Evolutionary conservation across 2,888 invertebrate species (phyloP), one percentile per base, ranked within the genome.

Genomic region (Linyphia triangularis): DNA sequence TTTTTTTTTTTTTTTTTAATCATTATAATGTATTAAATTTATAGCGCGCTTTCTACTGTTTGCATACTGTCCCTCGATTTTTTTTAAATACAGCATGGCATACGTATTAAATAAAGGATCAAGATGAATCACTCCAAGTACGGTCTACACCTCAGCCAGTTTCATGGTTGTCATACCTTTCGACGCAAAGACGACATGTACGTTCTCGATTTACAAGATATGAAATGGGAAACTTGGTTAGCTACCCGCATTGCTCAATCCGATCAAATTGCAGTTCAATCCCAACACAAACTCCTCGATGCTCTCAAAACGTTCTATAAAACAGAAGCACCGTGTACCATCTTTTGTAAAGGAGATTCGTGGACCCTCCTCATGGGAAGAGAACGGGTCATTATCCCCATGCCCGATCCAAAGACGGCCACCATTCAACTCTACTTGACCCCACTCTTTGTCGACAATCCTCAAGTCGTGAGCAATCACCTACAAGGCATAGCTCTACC

Each of bases 111-210:
- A n/a, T n/a, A n/a, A n/a, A n/a, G n/a, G n/a, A n/a, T n/a, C n/a
- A n/a, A n/a, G n/a, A 73, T 73, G 73, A 73, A 73, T 30, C 28
- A 51, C 57, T 57, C 51, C 2, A 28, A 28, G 10, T 73, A 73
- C 22, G n/a, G 57, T 33, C 22, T 6, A 2, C 30, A 22, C 6
- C 24, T 22, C n/a, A 65, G 65, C n/a, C 65, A 13, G 10, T 65
- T 65, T 65, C 65, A 65, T 57, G 73, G 73, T n/a, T 73, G 26
- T 10, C 22, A 19, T 1, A 28, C 30, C 13, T 77, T 61, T 61
- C 59, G 61, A 13, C 10, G 13, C 13, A 33, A 51, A 16, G 6
- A 77, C 4, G 33, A 37, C 16, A 61, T 33, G 3, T 19, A 59
- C n/a, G 19, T 77, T 19, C 33, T 77, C 10, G 24, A 59, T 19